phyloP scores from a whole-genome alignment of 2,113 vertebrate species.

The Fregata magnificens region DNA sequence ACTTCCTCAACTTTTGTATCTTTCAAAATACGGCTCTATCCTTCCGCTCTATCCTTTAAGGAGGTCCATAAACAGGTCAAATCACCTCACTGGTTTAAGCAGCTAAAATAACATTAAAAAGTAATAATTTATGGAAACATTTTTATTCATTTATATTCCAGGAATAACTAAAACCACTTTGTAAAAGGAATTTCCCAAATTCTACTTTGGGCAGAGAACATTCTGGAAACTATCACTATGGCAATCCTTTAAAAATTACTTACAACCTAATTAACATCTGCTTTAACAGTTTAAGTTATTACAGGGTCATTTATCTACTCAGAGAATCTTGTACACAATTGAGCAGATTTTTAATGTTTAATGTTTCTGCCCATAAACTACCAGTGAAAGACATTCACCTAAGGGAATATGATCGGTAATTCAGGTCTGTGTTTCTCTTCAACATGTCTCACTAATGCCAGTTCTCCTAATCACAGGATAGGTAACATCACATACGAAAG shows the following conservation, averaged over 20 bases:
- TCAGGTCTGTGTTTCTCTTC: neutral
- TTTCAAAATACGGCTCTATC: neutral
- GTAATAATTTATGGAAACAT: neutral
- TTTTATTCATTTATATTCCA: neutral
- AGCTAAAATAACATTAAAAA: neutral
- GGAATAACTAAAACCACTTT: neutral
- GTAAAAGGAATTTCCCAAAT: neutral
- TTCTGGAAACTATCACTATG: neutral
- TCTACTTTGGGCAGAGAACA: neutral
- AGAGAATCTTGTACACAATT: neutral
- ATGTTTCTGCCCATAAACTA: neutral
- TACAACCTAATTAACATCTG: constrained; percentile 39
- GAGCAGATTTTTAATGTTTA: constrained; percentile 55
- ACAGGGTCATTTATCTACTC: constrained; percentile 34
- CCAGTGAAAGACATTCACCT: neutral
- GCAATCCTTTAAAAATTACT: constrained; percentile 20
- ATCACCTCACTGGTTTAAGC: neutral
- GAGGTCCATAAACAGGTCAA: neutral
- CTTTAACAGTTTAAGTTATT: neutral
- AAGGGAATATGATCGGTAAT: neutral
- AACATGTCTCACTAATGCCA: neutral
- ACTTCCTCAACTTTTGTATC: neutral
- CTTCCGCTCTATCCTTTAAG: neutral
- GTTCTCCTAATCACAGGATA: neutral
- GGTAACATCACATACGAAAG: neutral